These are phyloP conservation scores for Rousettus madagascariensis DNA, from an alignment of 2,797 vertebrate genomes.

Conservation along the genomic window DNA sequence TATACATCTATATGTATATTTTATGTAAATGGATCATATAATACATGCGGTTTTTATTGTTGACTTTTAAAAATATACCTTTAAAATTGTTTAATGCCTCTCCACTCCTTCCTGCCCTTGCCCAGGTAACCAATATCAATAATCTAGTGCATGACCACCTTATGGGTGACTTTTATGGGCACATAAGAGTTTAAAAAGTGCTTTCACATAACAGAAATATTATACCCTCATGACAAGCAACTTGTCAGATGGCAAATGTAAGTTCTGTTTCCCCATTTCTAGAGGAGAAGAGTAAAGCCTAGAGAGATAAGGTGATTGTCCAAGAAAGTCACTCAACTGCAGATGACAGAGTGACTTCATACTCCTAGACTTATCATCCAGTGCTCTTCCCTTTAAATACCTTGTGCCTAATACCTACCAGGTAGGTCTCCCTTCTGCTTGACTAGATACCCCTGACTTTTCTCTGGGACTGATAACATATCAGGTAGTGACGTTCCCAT, in stretches of 20 bases:
- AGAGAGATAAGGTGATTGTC: not conserved
- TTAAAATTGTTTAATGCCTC: not conserved
- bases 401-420: not conserved
- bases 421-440: not conserved
- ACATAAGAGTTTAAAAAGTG: not conserved
- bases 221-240: not conserved
- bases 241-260: not conserved
- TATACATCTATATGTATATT: not conserved
- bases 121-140: not conserved
- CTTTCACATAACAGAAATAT: not conserved
- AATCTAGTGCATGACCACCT: not conserved
- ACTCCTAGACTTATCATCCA: not conserved
- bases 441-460: not conserved
- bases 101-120: not conserved
- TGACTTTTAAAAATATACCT: not conserved
- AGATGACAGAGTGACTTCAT: not conserved
- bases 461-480: not conserved
- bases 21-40: conserved; percentile 40
- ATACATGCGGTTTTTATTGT: not conserved
- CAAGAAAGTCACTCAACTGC: not conserved
- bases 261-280: not conserved
- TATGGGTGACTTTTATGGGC: not conserved
- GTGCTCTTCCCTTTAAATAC: not conserved
- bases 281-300: not conserved
- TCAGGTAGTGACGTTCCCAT: not conserved